phyloP scores from a whole-genome alignment of 2,113 vertebrate genomes.

The Corythornis vintsioides region DNA sequence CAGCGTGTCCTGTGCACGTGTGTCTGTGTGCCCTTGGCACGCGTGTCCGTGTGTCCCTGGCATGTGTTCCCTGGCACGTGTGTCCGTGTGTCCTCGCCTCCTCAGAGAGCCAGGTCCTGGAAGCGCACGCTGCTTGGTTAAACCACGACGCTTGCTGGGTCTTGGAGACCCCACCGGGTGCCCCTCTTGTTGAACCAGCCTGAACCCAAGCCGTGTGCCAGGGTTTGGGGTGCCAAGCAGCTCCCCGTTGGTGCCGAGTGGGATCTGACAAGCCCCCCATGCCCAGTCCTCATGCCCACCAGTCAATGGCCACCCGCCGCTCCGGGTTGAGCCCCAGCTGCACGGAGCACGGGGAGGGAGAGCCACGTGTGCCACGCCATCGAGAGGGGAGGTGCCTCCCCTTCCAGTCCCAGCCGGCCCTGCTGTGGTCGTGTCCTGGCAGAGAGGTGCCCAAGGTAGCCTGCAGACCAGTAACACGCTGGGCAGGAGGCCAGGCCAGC shows the following conservation, averaged over 20 bases:
- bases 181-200: background rate
- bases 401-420: rapidly evolving
- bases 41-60: background rate
- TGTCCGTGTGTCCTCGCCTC: background rate
- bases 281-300: background rate
- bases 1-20: background rate
- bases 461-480: background rate
- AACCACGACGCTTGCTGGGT: rapidly evolving
- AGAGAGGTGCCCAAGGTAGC: background rate
- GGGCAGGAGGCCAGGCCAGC: background rate
- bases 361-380: rapidly evolving
- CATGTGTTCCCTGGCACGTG: background rate
- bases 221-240: background rate
- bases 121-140: background rate
- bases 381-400: rapidly evolving
- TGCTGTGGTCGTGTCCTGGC: background rate
- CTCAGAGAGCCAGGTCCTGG: background rate
- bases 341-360: background rate
- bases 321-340: background rate
- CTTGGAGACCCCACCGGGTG: rapidly evolving
- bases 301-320: rapidly evolving
- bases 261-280: background rate
- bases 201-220: rapidly evolving
- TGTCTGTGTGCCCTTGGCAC: background rate
- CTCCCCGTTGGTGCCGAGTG: rapidly evolving